Evolutionary conservation across 2,888 invertebrate genomes (phyloP).

Genomic region (Bombyx huttoni): DNA sequence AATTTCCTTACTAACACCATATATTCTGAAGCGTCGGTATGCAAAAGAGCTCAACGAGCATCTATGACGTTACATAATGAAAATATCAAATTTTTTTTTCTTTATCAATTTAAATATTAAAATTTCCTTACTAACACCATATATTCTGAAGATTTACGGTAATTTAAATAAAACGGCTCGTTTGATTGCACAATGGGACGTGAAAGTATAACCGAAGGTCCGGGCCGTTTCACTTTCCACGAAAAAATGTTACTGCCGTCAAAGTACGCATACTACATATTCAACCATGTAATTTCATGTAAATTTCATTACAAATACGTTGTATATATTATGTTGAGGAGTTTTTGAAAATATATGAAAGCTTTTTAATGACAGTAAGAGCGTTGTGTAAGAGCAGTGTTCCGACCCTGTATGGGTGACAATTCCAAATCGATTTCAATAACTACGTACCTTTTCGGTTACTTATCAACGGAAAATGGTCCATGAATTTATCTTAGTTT

Average conservation of each 20-base stretch:
- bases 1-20: too few species aligned
- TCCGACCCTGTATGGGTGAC: too few species aligned
- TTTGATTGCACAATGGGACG: constrained; percentile 20
- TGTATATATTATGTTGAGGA: too few species aligned
- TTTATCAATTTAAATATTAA: background rate
- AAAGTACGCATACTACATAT: constrained; percentile 19
- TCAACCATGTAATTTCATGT: constrained; percentile 1
- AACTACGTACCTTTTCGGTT: too few species aligned
- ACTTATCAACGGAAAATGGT: too few species aligned
- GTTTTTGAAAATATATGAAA: too few species aligned
- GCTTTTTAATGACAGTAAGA: too few species aligned
- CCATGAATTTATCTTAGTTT: too few species aligned
- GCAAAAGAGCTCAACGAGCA: constrained; percentile 29
- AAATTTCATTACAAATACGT: too few species aligned
- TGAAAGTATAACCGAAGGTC: constrained; percentile 43
- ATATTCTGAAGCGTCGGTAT: constrained; percentile 1
- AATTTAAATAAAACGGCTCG: constrained; percentile 1
- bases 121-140: background rate
- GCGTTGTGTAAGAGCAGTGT: too few species aligned
- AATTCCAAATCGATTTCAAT: too few species aligned
- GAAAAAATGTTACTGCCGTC: constrained; percentile 45
- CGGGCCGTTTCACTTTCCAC: constrained; percentile 54
- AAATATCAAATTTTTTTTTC: background rate
- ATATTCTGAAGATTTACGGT: background rate
- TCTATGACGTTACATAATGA: background rate